Conservation (phyloP, 2,113 vertebrate species). For the Todiramphus chloris region DNA sequence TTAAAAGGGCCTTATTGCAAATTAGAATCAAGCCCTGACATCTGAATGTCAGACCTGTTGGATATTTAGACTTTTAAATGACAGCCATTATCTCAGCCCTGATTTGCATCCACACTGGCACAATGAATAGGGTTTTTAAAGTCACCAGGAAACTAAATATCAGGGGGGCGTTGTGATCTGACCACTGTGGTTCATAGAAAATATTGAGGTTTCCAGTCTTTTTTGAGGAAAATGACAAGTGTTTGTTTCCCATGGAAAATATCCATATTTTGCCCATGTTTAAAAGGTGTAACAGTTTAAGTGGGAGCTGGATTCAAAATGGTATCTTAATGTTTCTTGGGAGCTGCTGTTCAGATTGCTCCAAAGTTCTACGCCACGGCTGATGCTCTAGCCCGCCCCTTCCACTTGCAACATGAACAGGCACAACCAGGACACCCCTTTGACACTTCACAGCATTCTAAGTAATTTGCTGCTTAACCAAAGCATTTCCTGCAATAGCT, state of each 20-base stretch:
- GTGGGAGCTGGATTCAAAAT: not conserved
- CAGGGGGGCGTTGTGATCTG: not conserved
- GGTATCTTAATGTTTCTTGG: not conserved
- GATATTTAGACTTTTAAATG: conserved; percentile 43
- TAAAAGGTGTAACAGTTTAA: not conserved
- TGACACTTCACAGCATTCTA: not conserved
- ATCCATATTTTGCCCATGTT: not conserved
- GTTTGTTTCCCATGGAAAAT: not conserved
- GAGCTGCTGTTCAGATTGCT: not conserved
- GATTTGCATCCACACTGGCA: conserved; percentile 21
- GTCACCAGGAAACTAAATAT: not conserved
- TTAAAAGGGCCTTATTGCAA: conserved; percentile 36
- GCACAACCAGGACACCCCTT: not conserved
- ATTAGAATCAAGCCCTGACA: conserved; percentile 38
- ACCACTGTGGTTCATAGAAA: not conserved
- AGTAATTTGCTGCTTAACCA: not conserved
- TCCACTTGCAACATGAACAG: not conserved
- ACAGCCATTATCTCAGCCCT: conserved; percentile 12
- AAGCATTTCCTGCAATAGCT: not conserved
- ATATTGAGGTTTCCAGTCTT: not conserved
- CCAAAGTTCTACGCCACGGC: not conserved
- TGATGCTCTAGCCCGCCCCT: not conserved
- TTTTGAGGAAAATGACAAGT: not conserved
- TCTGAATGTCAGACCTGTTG: conserved; percentile 35
- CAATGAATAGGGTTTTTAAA: not conserved